A percentile compares a stretch with the other conserved stretches of the same genome.
phyloP scores from a whole-genome alignment of 2,113 vertebrate genomes.

The Pseudorectes ferrugineus region DNA sequence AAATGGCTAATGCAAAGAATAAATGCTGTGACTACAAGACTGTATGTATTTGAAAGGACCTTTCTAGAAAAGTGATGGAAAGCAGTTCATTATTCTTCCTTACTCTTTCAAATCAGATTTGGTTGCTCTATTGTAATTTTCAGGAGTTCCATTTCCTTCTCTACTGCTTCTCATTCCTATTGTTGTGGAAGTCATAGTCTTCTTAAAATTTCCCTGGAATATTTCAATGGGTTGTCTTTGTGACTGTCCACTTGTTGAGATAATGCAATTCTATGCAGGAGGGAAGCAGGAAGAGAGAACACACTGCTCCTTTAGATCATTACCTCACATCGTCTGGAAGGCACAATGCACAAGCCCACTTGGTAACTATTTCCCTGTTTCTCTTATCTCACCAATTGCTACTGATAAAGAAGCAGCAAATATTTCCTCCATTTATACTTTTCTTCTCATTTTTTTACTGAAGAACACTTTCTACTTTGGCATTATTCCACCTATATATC shows the following conservation, averaged over 20 bases:
- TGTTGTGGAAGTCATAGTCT: not conserved
- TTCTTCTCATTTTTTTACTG: not conserved
- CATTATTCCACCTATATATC: not conserved
- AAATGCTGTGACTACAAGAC: not conserved
- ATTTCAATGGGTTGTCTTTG: not conserved
- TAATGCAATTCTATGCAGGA: not conserved
- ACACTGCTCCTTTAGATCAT: not conserved
- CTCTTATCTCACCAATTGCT: not conserved
- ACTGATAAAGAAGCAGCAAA: not conserved
- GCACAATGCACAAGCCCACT: not conserved
- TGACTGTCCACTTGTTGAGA: not conserved
- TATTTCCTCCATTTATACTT: not conserved
- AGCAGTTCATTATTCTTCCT: not conserved
- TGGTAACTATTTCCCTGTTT: not conserved
- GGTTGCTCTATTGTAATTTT: not conserved
- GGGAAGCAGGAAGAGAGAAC: not conserved
- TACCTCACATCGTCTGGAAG: accelerated
- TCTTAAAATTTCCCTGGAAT: not conserved
- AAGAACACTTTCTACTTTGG: not conserved
- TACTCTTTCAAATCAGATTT: not conserved
- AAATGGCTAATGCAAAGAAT: not conserved
- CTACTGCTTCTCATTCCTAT: not conserved
- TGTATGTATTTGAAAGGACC: not conserved
- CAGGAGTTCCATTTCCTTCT: not conserved
- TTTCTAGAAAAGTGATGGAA: not conserved